Evolutionary conservation across 2,888 invertebrate species (phyloP), one percentile per base, ranked within the genome.

Genomic region (Kryphioiulus occultus): DNA sequence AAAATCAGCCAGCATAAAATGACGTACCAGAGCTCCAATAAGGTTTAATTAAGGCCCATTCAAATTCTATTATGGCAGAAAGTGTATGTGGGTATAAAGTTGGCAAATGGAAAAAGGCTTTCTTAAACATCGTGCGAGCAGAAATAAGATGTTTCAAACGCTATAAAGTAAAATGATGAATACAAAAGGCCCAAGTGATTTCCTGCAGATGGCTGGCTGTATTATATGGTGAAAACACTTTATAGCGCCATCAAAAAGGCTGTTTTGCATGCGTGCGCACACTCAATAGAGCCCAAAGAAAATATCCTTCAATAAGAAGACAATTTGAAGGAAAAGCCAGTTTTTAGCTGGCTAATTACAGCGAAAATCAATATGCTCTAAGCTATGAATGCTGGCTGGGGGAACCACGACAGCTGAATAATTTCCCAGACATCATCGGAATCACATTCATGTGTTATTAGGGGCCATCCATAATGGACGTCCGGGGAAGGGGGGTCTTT

Each of bases 241-340:
- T 78, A 78, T 78, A 32, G 78, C 32, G 17, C 78, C 17, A 78
- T 78, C 78, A 78, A 78, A 78, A 78, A 78, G 17, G 30, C 78
- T 78, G 30, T 30, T 78, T 78, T 78, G 78, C 78, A 78, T 78
- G 78, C 78, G 78, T 78, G 78, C 78, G 5, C 78, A 78, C 78
- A 78, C 2, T 32, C 15, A 5, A 78, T 78, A 78, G 30, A 30
- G 30, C 78, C 30, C 17, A 78, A 26, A 78, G 78, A 78, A 78
- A 78, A 78, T 78, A 32, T 12, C 30, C 30, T 26, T 78, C 78
- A 78, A 78, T 78, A 78, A 15, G 78, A 78, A 78, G 78, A 78
- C 78, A 78, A 78, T 78, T 32, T 17, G 4, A 17, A 15, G 30
- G 78, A 78, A 78, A 78, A 78, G 78, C 78, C 30, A 78, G 78